Evolutionary conservation across 2,797 vertebrate species (phyloP).

Genomic region (Leptatherina wallacei): DNA sequence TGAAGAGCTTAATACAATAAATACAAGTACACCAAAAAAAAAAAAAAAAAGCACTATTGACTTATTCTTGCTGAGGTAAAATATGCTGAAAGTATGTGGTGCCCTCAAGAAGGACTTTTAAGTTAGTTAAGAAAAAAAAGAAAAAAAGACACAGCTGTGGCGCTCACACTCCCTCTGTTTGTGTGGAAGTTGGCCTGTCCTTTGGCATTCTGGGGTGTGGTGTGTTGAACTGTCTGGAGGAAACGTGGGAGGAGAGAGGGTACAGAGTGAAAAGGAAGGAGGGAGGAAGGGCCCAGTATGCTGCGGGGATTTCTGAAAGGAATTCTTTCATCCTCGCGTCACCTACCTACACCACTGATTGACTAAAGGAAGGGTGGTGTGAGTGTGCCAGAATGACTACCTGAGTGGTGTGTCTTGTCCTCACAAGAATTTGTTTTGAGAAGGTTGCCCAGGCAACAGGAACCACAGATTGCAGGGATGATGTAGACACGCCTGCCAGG

Average conservation of each 20-base stretch:
- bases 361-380: constrained; percentile 74
- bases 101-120: constrained; percentile 21
- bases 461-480: constrained; percentile 85
- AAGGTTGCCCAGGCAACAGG: constrained; percentile 71
- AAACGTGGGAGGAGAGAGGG: constrained; percentile 79
- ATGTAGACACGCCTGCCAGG: constrained; percentile 73
- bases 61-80: constrained; percentile 20
- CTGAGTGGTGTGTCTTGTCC: constrained; percentile 73
- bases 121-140: neutral
- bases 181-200: constrained; percentile 63
- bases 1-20: neutral
- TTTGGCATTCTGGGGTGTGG: constrained; percentile 79
- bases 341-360: constrained; percentile 64
- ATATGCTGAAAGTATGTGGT: constrained; percentile 39
- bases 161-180: constrained; percentile 52
- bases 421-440: constrained; percentile 71
- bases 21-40: neutral
- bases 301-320: constrained; percentile 76
- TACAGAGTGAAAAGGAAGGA: constrained; percentile 64
- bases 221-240: constrained; percentile 70
- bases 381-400: constrained; percentile 73
- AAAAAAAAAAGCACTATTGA: neutral
- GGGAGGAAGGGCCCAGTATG: constrained; percentile 67
- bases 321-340: constrained; percentile 81
- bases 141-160: constrained; percentile 28